Evolutionary conservation across 2,113 vertebrate species (phyloP).

Genomic region (Oncorhynchus clarkii): DNA sequence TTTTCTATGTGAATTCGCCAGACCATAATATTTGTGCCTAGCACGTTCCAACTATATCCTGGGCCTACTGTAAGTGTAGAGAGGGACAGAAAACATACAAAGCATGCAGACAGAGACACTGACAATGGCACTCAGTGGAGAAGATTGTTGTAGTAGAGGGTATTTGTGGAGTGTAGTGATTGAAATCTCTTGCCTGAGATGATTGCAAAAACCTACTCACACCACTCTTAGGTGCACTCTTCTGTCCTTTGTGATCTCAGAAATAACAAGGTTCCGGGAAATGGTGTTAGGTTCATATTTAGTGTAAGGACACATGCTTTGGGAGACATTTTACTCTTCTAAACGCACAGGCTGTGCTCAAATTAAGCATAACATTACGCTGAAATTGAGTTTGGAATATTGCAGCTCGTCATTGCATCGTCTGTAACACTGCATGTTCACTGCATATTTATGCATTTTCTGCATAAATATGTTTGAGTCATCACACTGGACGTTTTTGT

Average conservation of each 20-base stretch:
- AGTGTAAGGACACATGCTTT: conserved; percentile 10
- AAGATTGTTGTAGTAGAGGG: conserved; percentile 27
- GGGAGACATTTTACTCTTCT: no score
- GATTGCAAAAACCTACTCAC: neutral
- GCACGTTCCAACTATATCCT: conserved; percentile 27
- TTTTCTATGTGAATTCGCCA: conserved; percentile 29
- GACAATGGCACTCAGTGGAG: conserved; percentile 31
- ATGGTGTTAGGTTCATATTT: neutral
- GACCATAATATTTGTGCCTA: conserved; percentile 42
- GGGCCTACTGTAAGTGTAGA: conserved; percentile 29
- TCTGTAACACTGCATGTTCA: no score
- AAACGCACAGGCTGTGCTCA: no score
- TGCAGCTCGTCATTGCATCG: no score
- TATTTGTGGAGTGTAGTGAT: conserved; percentile 30
- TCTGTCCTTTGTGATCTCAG: neutral
- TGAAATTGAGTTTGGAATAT: no score
- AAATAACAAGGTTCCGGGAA: neutral
- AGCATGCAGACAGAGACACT: conserved; percentile 6
- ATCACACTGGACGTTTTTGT: no score
- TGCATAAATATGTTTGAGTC: no score
- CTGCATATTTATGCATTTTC: no score
- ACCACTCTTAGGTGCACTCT: neutral
- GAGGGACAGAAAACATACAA: conserved; percentile 30
- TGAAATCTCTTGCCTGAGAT: conserved; percentile 8
- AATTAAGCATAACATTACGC: no score